Evolutionary conservation across 2,113 vertebrate genomes (phyloP), one percentile per base, ranked within the genome.

Genomic region (Microcebus tavaratra): DNA sequence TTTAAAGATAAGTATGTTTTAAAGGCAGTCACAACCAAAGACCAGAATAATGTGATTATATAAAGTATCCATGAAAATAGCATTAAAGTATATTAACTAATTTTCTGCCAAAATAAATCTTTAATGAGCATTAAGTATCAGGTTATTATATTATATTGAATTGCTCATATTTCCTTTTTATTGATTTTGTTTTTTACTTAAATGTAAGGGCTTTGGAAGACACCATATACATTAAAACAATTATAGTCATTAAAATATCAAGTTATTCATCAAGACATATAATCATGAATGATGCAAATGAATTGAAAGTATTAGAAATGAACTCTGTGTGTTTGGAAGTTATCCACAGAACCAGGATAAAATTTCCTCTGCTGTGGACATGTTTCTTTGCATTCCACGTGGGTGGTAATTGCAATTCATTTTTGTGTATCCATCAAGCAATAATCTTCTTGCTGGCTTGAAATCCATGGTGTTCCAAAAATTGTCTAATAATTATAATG

Each of bases 1-100:
- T 96, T 92, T 93, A 97, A 85, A 93, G 23, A 97, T 78, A 83
- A 94, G 55, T 76, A 36, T 97, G 53, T 92, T 97, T 98, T 96
- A 94, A 95, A 97, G 85, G 91, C 72, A 96, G 82, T 67, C 15
- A 84, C 68, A 93, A 59, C 29, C 65, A 92, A 96, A 48, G 20
- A 88, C 93, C 70, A 17, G 59, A 84, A 95, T 90, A 83, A 96
- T 89, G 13, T 89, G 75, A 79, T 95, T 97, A 91, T 94, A 72
- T 84, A 88, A 97, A 97, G 31, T 82, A 65, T 81, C 65, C 50
- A 45, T 92, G 53, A 96, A 42, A 95, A 93, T 68, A 75, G 7
- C 53, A 63, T 45, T 91, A 97, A 94, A 95, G 29, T 27, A 91
- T 78, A 25, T 81, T 95, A 95, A 92, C 36, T 93, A 61, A 92